These are phyloP conservation scores for Hydrotaea diabolus DNA, from an alignment of 2,888 invertebrate genomes.

Conservation along the genomic window DNA sequence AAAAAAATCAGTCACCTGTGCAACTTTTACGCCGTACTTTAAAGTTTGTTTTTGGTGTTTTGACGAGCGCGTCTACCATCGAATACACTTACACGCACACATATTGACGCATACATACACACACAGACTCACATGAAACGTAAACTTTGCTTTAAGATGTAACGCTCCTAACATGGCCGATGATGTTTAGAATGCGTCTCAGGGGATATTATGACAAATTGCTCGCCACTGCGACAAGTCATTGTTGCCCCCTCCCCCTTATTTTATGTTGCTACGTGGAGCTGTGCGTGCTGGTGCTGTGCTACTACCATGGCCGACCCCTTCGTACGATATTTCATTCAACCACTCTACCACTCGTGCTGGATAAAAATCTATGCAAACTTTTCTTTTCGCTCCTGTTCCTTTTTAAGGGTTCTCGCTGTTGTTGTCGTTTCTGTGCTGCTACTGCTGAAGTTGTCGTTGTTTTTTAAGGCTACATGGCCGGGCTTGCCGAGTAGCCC, in stretches of 20 bases:
- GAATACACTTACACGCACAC: background rate
- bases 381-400: conserved; percentile 1
- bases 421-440: background rate
- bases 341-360: background rate
- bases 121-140: background rate
- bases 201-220: conserved; percentile 58
- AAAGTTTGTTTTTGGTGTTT: background rate
- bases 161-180: conserved; percentile 33
- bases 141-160: conserved; percentile 5
- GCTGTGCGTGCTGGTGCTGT: background rate
- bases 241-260: conserved; percentile 20
- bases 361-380: conserved; percentile 22
- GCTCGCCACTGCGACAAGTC: conserved; percentile 42
- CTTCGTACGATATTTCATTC: background rate
- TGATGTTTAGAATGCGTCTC: conserved; percentile 54
- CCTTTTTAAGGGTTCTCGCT: background rate
- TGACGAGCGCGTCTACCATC: conserved; percentile 19
- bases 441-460: background rate
- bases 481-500: too few species aligned
- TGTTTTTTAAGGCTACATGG: background rate
- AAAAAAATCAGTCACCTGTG: conserved; percentile 2
- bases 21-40: background rate
- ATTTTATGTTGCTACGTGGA: background rate
- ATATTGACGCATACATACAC: background rate
- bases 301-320: background rate